These are phyloP conservation scores for Schizaphis graminum DNA, from an alignment of 2,888 invertebrate species.

Conservation along the genomic window DNA sequence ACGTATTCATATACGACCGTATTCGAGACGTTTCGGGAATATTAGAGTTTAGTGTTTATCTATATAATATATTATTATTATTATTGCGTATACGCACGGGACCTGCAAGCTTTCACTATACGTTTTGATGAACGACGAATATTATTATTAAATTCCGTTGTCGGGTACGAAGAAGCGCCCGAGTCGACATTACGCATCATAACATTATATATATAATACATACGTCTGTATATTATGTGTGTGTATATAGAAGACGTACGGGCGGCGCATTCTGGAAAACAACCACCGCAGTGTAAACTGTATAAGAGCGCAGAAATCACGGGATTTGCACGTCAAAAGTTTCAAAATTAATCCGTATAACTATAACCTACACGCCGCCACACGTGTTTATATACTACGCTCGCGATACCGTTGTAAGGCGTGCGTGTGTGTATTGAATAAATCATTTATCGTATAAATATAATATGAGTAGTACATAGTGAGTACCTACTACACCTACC, in stretches of 20 bases:
- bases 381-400: background rate
- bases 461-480: background rate
- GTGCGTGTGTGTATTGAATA: background rate
- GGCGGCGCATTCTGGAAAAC: background rate
- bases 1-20: background rate
- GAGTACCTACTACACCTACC: no score
- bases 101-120: background rate
- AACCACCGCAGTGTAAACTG: background rate
- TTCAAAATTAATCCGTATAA: background rate
- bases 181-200: background rate
- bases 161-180: background rate
- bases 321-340: conserved; percentile 8
- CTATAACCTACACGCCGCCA: background rate
- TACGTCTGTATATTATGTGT: background rate
- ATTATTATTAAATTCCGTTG: background rate
- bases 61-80: background rate
- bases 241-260: background rate
- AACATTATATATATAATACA: background rate
- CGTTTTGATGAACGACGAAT: background rate
- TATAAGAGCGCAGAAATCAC: background rate
- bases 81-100: background rate
- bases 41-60: background rate
- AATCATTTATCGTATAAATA: background rate
- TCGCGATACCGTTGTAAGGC: background rate
- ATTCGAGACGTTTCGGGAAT: background rate